These are phyloP conservation scores for Accipiter cooperii DNA, from an alignment of 2,113 vertebrate genomes.

Conservation along the genomic window DNA sequence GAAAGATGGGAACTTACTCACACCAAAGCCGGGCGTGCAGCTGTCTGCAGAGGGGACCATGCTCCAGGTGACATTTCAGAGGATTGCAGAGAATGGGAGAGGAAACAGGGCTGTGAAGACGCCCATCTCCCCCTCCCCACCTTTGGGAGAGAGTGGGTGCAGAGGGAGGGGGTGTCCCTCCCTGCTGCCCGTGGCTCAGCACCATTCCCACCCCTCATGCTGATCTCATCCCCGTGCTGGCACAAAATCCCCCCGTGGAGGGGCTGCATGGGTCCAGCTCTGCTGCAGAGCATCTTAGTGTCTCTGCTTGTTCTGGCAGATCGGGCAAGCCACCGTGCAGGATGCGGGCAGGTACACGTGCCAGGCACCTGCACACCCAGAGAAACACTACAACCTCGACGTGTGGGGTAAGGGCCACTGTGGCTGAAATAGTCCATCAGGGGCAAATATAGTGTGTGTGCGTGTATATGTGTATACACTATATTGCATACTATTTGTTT, in stretches of 20 bases:
- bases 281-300: background rate
- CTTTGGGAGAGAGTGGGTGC: constrained; percentile 57
- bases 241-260: background rate
- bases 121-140: constrained; percentile 39
- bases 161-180: background rate
- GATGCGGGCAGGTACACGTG: constrained; percentile 67
- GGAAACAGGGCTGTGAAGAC: background rate
- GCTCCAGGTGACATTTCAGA: constrained; percentile 69
- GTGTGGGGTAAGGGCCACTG: constrained; percentile 67
- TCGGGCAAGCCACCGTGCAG: background rate
- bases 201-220: background rate
- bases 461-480: too few species aligned
- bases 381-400: constrained; percentile 58
- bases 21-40: constrained; percentile 9
- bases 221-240: background rate
- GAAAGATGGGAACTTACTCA: constrained; percentile 63
- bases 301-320: constrained; percentile 42
- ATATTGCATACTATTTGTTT: background rate
- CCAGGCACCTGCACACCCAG: constrained; percentile 3
- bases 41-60: constrained; percentile 70
- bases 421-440: rapidly evolving
- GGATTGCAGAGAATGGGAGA: background rate
- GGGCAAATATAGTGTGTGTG: background rate
- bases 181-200: background rate
- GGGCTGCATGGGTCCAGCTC: background rate